Evolutionary conservation across 2,888 invertebrate genomes (phyloP), one percentile per base, ranked within the genome.

Genomic region (Minunthozetes semirufus): DNA sequence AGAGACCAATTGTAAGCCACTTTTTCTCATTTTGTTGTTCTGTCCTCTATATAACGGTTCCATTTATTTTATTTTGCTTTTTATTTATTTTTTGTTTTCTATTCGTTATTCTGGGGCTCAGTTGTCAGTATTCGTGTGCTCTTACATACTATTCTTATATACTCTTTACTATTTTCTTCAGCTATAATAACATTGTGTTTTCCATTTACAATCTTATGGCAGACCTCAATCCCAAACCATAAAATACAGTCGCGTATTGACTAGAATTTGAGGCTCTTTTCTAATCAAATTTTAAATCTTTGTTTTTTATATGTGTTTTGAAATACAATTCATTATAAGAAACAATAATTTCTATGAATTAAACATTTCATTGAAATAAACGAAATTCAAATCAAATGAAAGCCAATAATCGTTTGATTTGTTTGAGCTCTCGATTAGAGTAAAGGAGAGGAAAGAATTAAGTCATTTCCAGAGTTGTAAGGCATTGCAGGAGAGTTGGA

Each of bases 181-280:
- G 68, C 68, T 68, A 46, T 68, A 68, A 68, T 68, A 68, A 68
- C 68, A 68, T 68, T 68, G 68, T 68, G 68, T 68, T 68, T 66
- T 68, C 68, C 68, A 68, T 68, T 68, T 68, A 68, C 68, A 68
- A 68, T 68, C 68, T 68, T 68, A 68, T 68, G 68, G 68, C 68
- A 68, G 68, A 68, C 68, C 68, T 68, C 68, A 68, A 68, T 68
- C 68, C 68, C 42, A 19, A 68, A 68, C 68, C 68, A 68, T 68
- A 42, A 68, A 56, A 9, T 33, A 68, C 68, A 68, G 68, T 68
- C 38, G 68, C 68, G 68, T 68, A 68, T 48, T 17, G 33, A 3
- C 33, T 33, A 5, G 4, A 33, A 33, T 33, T 33, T 33, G 33
- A 8, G 8, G 33, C 4, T 5, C 33, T 33, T 33, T 33, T 33